Evolutionary conservation across 1,140 invertebrate species (phyloP).

Genomic region (Wiebesia pumilae): DNA sequence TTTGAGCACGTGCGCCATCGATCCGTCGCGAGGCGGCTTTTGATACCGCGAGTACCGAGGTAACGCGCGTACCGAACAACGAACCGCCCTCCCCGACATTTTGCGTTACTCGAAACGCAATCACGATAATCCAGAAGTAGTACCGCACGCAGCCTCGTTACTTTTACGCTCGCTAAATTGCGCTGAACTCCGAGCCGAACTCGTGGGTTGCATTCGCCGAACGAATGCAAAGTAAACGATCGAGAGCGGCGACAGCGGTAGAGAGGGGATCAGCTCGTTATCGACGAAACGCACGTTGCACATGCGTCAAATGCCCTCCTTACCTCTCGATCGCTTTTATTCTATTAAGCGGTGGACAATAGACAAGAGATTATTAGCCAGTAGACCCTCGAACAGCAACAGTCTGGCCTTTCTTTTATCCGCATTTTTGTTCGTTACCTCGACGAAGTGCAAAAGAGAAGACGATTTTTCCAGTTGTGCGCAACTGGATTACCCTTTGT

Average conservation of each 20-base stretch:
- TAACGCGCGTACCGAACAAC: background rate
- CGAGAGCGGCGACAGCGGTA: background rate
- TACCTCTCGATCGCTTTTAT: background rate
- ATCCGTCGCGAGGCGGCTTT: slow-evolving; percentile 30
- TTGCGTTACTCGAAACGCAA: background rate
- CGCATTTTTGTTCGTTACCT: too few relatives aligned
- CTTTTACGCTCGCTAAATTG: slow-evolving; percentile 24
- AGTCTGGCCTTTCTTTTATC: too few relatives aligned
- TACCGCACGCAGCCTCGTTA: background rate
- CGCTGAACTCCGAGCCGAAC: background rate
- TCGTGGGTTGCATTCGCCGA: too few relatives aligned
- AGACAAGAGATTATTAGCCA: too few relatives aligned
- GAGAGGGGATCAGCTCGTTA: background rate
- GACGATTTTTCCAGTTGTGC: too few relatives aligned
- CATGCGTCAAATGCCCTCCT: background rate
- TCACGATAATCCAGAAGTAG: background rate
- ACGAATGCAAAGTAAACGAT: background rate
- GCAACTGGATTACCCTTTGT: too few relatives aligned
- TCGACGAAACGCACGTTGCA: background rate
- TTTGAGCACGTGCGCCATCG: slow-evolving; percentile 52
- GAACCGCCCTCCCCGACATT: background rate
- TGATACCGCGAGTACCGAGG: background rate
- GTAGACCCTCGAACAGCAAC: too few relatives aligned
- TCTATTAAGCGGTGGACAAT: too few relatives aligned
- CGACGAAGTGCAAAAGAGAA: too few relatives aligned